These are phyloP conservation scores for Heterohyrax brucei DNA, from an alignment of 2,797 vertebrate genomes.

Conservation along the genomic window DNA sequence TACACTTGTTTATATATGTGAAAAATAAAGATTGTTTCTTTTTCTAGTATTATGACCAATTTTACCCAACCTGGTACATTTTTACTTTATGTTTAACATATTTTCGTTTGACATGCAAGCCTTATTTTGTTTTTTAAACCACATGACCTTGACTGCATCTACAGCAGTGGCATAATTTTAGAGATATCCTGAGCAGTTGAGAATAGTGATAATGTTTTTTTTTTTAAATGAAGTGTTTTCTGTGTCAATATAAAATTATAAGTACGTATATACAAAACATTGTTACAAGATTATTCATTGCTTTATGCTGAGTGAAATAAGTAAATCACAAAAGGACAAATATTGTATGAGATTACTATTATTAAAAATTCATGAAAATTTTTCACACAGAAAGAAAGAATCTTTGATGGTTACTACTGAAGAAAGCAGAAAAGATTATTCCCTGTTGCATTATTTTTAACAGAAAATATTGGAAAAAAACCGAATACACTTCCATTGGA, in stretches of 20 bases:
- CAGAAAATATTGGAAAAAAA: not conserved
- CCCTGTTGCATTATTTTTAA: not conserved
- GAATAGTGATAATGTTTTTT: not conserved
- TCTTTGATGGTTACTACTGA: too few relatives aligned
- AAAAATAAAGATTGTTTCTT: not conserved
- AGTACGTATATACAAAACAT: not conserved
- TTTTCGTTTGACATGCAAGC: not conserved
- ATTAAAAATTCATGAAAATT: too few relatives aligned
- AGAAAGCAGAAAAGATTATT: not conserved
- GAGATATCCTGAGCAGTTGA: not conserved
- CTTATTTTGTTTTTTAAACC: not conserved
- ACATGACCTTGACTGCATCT: not conserved
- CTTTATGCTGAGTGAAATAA: too few relatives aligned
- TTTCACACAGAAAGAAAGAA: too few relatives aligned
- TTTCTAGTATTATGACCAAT: not conserved
- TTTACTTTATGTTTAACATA: slow-evolving; percentile 18
- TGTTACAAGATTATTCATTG: not conserved
- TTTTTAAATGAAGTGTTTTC: not conserved
- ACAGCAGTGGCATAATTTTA: not conserved
- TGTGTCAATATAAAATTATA: not conserved
- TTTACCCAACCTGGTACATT: not conserved
- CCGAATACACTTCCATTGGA: not conserved
- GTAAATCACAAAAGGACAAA: too few relatives aligned
- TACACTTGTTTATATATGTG: not conserved
- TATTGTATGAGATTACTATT: too few relatives aligned